phyloP scores from a whole-genome alignment of 2,797 vertebrate genomes.

The Enoplosus armatus region DNA sequence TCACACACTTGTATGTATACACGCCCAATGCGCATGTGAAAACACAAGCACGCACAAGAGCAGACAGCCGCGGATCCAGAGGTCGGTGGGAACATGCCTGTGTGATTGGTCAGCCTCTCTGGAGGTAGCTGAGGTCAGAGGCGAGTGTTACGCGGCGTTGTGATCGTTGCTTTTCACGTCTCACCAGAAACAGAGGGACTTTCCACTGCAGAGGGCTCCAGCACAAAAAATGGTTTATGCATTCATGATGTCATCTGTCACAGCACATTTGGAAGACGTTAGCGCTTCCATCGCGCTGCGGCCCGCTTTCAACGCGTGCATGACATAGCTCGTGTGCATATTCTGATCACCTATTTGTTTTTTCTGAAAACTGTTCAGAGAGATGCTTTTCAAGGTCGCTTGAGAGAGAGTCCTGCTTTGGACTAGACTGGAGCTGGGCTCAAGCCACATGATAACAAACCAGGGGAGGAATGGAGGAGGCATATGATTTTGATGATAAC shows the following conservation, averaged over 20 bases:
- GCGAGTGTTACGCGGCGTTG: slow-evolving; percentile 44
- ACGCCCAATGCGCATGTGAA: slow-evolving; percentile 11
- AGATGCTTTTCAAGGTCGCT: slow-evolving; percentile 16
- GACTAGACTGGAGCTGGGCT: slow-evolving; percentile 18
- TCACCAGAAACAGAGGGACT: slow-evolving; percentile 76
- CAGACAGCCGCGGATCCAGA: slow-evolving; percentile 7
- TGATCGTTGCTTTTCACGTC: slow-evolving; percentile 59
- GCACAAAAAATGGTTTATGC: slow-evolving; percentile 68
- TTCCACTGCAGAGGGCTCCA: slow-evolving; percentile 67
- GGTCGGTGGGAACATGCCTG: slow-evolving; percentile 68
- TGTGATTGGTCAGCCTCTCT: slow-evolving; percentile 64
- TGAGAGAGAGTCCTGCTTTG: slow-evolving; percentile 3
- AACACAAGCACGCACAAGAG: background rate
- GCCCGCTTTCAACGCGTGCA: slow-evolving; percentile 58
- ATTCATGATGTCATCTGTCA: slow-evolving; percentile 79
- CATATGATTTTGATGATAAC: slow-evolving; percentile 74
- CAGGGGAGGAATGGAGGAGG: slow-evolving; percentile 49
- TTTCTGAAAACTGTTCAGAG: slow-evolving; percentile 8
- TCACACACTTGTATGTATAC: background rate
- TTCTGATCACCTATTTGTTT: slow-evolving; percentile 27
- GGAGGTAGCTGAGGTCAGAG: slow-evolving; percentile 64
- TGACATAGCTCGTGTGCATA: slow-evolving; percentile 46
- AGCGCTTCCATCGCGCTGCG: slow-evolving; percentile 40
- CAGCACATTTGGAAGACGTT: slow-evolving; percentile 81
- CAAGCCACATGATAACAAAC: slow-evolving; percentile 55